Evolutionary conservation across 2,888 invertebrate species (phyloP), one percentile per base, ranked within the genome.

Genomic region (Chaetogeoica ovagalla): DNA sequence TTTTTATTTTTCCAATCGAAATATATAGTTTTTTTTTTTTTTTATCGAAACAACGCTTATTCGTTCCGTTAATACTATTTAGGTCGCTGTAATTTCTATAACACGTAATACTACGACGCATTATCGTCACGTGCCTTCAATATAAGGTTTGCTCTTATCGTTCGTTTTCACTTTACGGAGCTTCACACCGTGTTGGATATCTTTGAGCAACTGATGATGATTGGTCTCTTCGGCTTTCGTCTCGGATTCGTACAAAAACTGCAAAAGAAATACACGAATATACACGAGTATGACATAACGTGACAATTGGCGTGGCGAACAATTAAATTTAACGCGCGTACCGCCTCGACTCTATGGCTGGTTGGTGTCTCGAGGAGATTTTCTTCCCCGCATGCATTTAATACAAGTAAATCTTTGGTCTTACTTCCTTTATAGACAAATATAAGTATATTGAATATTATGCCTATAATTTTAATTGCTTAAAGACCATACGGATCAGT

Each of bases 191-290:
- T 89, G 87, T 86, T 92, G 91, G 85, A 96, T 96, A 88, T 94
- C 92, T 87, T 92, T 91, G 13, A 95, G 88, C 74, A 95, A 88
- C 83, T 91, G 90, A 85, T 95, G 94, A 87, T 94, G 94, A 65
- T 83, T 77, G n/a, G 83, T 83, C 30, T 82, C 82, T 73, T 92
- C 91, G 85, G 92, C 93, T 59, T 89, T 89, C 85, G 92, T 93
- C 87, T 95, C 95, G 66, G 95, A 94, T 86, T 95, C 94, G 86
- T 94, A 95, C 82, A 95, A 91, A 85, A 94, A 95, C 87, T 95
- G 92, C 81, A 85, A 84, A 73, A 82, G 73, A 59, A 15, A 48
- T 23, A 23, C 11, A 23, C 9, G 13, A 4, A 59, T 30, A 37
- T 17, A 37, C 30, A 17, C 15, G 30, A 62, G 3, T 43, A 43